Base-by-base conservation (phyloP, 1,140 invertebrate species). In the Pararge aegeria region DNA sequence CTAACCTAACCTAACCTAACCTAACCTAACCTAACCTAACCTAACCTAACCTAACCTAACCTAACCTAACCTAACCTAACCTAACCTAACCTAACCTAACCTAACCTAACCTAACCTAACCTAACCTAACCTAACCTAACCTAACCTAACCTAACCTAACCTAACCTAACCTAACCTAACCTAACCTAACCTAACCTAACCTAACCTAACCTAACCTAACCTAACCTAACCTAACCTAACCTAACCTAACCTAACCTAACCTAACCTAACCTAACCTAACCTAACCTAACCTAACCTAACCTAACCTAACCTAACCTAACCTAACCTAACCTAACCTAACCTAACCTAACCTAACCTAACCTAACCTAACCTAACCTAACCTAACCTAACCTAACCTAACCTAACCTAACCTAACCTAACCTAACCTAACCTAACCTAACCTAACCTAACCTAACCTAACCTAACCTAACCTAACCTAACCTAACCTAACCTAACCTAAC, bases 1-100 rank as follows among this genome's bases (percentile, higher is more conserved):
- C 40, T 42, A 42, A 42, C 40, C 40, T 42, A 42, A 42, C 40
- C 40, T 42, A 42, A 42, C 40, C 40, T 42, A 42, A 42, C 40
- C 40, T 42, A 42, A 42, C 40, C 40, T 42, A 42, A 42, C 40
- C 40, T 42, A 42, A 42, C 40, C 40, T 42, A 42, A 42, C 40
- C 40, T 42, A 42, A 42, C 40, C 40, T 42, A 42, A 42, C 40
- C 40, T 42, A 42, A 42, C 40, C 40, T 42, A 42, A 42, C 40
- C 40, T 42, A 42, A 42, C 40, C 40, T 42, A 42, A 42, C 40
- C 40, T 42, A 42, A 42, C 40, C 40, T 42, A 42, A 42, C 40
- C 40, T 42, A 42, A 42, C 40, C 40, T 42, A 42, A 42, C 40
- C 40, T 42, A 42, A 42, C 40, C 40, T 42, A 42, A 42, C 40